Conservation (phyloP, 2,113 vertebrate species). For the Saiga tatarica region DNA sequence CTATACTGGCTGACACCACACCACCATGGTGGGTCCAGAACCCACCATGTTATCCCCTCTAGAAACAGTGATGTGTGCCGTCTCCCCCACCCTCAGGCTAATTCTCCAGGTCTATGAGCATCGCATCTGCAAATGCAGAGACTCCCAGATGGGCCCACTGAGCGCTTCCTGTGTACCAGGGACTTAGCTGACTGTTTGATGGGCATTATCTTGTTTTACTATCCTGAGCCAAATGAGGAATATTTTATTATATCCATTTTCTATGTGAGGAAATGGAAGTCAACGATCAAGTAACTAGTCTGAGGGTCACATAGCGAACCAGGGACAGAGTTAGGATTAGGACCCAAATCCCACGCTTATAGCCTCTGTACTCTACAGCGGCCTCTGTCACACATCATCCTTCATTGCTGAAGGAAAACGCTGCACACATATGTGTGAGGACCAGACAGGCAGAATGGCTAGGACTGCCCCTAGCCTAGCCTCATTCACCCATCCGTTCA, state of each 20-base stretch:
- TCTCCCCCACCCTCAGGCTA: neutral
- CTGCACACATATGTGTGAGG: neutral
- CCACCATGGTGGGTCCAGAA: neutral
- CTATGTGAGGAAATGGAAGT: neutral
- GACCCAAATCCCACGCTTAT: neutral
- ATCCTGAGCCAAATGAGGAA: neutral
- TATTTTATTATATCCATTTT: neutral
- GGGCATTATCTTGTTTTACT: slow-evolving; percentile 1
- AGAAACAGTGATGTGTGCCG: neutral
- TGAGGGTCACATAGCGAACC: neutral
- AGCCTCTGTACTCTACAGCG: neutral
- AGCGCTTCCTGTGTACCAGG: neutral
- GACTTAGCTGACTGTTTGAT: neutral
- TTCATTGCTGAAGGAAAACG: neutral
- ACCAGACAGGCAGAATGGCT: neutral
- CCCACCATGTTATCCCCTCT: neutral
- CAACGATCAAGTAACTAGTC: neutral
- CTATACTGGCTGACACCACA: neutral
- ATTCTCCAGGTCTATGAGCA: neutral
- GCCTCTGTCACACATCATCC: neutral
- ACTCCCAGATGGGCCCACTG: neutral
- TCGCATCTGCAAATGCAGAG: neutral
- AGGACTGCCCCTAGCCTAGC: neutral
- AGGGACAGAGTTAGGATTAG: neutral
- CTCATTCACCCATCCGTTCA: neutral